These are phyloP conservation scores for Patagioenas fasciata DNA, from an alignment of 2,113 vertebrate species.

Conservation along the genomic window DNA sequence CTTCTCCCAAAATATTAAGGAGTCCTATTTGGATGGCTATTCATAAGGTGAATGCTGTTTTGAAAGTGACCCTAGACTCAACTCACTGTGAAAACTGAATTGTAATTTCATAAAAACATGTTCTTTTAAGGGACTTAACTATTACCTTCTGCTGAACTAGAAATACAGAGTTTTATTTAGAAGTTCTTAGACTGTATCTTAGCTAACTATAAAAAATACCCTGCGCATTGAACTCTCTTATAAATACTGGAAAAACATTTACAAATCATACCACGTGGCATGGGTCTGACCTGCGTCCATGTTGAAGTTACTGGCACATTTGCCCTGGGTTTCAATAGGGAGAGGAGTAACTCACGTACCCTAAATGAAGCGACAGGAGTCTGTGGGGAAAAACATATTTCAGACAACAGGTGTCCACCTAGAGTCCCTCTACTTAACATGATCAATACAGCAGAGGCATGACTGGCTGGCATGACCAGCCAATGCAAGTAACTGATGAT, in stretches of 20 bases:
- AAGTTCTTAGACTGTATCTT: neutral
- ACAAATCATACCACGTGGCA: neutral
- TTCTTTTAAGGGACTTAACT: neutral
- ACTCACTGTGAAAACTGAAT: neutral
- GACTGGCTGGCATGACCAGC: neutral
- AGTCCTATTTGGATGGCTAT: neutral
- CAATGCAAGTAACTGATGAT: neutral
- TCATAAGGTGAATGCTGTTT: neutral
- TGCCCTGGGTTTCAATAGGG: neutral
- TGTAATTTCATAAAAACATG: neutral
- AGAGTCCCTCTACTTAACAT: accelerated
- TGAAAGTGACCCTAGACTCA: neutral
- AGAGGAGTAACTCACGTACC: neutral
- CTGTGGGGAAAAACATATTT: neutral
- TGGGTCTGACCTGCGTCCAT: neutral
- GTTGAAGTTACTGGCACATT: neutral
- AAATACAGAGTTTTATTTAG: slow-evolving; percentile 18
- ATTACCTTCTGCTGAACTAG: neutral
- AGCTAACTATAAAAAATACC: neutral
- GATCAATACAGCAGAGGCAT: neutral
- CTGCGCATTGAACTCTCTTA: neutral
- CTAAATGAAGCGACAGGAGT: neutral
- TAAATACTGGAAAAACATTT: slow-evolving; percentile 47
- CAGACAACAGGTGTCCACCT: neutral
- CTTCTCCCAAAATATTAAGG: neutral